Evolutionary conservation across 64 coral and sea anemone species (phyloP), one percentile per base, ranked within the genome.

Genomic region (Dendrophyllia cribrosa): DNA sequence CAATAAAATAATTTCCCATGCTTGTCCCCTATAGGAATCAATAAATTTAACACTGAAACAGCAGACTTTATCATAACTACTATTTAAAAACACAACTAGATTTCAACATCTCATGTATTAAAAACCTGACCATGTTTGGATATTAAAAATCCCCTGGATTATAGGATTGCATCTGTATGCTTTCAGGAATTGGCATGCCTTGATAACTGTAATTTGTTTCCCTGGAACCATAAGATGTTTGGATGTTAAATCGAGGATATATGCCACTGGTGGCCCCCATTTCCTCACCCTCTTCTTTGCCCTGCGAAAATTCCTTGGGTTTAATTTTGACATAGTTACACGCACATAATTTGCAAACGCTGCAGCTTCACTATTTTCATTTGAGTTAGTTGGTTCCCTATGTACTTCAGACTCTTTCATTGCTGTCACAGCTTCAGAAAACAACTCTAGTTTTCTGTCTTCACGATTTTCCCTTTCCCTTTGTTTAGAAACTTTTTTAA

Each of bases 391-490:
- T 68, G n/a, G 65, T 44, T 34, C 69, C 23, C 43, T 24, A 72
- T 34, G 69, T 34, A 43, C 43, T 72, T 72, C 69, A 43, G 69
- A 23, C 34, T 72, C 23, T 34, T 34, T 72, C 24, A 72, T 72
- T 34, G 69, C 69, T 34, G 4, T 34, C 24, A 72, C 69, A 43
- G 69, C 69, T 72, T 83, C 79, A 43, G 79, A 83, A 83, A 83
- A 83, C 21, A 83, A 47, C 51, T 83, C 50, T 43, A 83, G 79
- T 47, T 83, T 83, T 65, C 58, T 83, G 23, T 58, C 79, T 53
- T 83, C 79, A 60, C 55, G 79, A 24, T 7, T 20, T 10, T 83
- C 45, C 45, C 45, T 24, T 26, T 43, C 53, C 52, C 60, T 52
- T 44, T 83, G 79, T 65, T 83, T 83, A 43, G 79, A 83, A 25